Percentiles rank a stretch among this genome's conserved stretches.
phyloP scores from a whole-genome alignment of 2,113 vertebrate genomes.

The Pygathrix nemaeus region DNA sequence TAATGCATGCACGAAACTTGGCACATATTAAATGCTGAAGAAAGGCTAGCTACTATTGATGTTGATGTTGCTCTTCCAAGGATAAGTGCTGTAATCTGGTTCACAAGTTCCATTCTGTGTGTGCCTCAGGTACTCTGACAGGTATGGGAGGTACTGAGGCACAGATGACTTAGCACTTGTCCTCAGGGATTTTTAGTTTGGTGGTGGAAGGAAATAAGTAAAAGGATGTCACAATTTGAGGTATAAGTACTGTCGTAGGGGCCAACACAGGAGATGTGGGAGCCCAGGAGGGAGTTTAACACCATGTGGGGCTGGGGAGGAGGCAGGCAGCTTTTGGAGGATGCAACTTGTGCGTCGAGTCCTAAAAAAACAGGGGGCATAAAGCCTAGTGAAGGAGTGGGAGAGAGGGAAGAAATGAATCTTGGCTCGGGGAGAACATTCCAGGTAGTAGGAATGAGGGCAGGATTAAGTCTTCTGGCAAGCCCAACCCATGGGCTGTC shows the following conservation, averaged over 20 bases:
- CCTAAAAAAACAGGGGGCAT: background rate
- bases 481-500: background rate
- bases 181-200: background rate
- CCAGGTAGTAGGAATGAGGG: background rate
- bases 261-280: background rate
- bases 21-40: too few relatives aligned
- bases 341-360: background rate
- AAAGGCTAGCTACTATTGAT: background rate
- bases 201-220: background rate
- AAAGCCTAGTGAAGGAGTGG: background rate
- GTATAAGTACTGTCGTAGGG: background rate
- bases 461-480: too few relatives aligned
- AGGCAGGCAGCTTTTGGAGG: background rate
- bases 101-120: background rate
- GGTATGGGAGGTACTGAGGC: background rate
- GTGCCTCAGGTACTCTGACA: background rate
- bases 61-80: background rate
- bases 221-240: background rate
- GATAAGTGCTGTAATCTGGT: background rate
- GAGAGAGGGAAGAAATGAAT: background rate
- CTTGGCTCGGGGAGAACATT: background rate
- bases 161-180: background rate
- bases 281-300: background rate
- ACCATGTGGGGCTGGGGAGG: too few relatives aligned
- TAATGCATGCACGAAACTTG: too few relatives aligned